These are phyloP conservation scores for Takifugu ocellatus DNA, from an alignment of 2,797 vertebrate species.

Conservation along the genomic window DNA sequence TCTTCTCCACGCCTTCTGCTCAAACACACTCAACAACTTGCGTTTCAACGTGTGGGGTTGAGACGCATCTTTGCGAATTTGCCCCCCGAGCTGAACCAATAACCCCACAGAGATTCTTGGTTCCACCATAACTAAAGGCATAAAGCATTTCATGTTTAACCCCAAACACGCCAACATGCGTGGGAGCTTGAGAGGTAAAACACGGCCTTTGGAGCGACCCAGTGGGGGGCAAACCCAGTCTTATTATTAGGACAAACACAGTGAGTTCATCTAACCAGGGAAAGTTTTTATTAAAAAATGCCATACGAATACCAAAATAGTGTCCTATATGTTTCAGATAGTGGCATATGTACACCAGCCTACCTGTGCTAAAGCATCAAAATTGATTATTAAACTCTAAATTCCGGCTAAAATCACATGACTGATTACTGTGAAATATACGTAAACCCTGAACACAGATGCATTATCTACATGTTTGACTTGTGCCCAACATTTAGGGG, in stretches of 20 bases:
- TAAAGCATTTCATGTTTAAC: conserved; percentile 48
- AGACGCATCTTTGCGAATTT: conserved; percentile 20
- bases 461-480: too few species aligned
- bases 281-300: too few species aligned
- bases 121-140: conserved; percentile 18
- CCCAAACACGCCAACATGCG: conserved; percentile 55
- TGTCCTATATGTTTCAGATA: too few species aligned
- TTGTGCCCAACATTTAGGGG: too few species aligned
- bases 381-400: too few species aligned
- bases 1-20: conserved; percentile 11
- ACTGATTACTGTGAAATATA: too few species aligned
- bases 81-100: conserved; percentile 28
- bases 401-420: too few species aligned
- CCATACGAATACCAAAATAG: too few species aligned
- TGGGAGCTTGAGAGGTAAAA: conserved; percentile 16
- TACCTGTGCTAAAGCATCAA: too few species aligned
- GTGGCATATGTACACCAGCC: too few species aligned
- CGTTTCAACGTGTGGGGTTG: conserved; percentile 16
- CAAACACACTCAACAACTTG: conserved; percentile 28
- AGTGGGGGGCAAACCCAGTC: conserved; percentile 10
- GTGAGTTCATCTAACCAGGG: not conserved
- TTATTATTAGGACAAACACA: conserved; percentile 33
- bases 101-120: not conserved
- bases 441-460: too few species aligned
- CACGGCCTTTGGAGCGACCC: conserved; percentile 36